Base-by-base conservation (phyloP, 2,113 vertebrate genomes). In the Isichthys henryi region DNA sequence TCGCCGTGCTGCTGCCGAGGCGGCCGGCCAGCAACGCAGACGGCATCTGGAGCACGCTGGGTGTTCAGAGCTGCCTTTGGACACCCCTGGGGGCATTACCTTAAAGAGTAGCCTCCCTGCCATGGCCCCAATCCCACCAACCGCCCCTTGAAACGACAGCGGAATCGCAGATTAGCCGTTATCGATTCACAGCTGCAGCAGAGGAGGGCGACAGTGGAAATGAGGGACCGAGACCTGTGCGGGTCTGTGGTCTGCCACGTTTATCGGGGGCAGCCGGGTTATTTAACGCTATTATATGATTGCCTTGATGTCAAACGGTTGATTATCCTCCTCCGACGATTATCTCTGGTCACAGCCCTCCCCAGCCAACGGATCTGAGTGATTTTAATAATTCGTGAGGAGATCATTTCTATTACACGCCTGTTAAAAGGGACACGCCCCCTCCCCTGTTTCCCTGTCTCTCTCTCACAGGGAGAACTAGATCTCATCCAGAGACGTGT, bases 321-420 rank as follows among this genome's bases (percentile, higher is more conserved):
- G 74, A 82, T 88, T 90, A 90, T 84, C 89, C 77, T 90, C 74
- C 70, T 11, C n/a, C 84, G 58, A 11, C 19, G 27, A 62, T 90
- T 66, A 62, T 83, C 52, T 52, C 66, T 87, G 89, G 86, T 82
- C 86, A 88, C 23, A 43, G 86, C 74, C 52, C 74, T 87, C 66
- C 86, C 86, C 43, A 43, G 89, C 50, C 58, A 48, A 50, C 8
- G 49, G 86, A 80, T 27, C 66, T 39, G 56, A 88, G 17, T 56
- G 43, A 86, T 91, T 87, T 91, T 88, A 89, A 90, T 90, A 83
- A 89, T 91, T 87, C 56, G 89, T 53, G 49, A 53, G 89, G 45
- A 89, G 58, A 90, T 89, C 89, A 80, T 91, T 88, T 58, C 84
- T 87, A 87, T 91, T 89, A 91, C 91, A 83, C 23, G 88, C 87